Evolutionary conservation across 2,797 vertebrate genomes (phyloP).

Genomic region (Syndactyla subalaris): DNA sequence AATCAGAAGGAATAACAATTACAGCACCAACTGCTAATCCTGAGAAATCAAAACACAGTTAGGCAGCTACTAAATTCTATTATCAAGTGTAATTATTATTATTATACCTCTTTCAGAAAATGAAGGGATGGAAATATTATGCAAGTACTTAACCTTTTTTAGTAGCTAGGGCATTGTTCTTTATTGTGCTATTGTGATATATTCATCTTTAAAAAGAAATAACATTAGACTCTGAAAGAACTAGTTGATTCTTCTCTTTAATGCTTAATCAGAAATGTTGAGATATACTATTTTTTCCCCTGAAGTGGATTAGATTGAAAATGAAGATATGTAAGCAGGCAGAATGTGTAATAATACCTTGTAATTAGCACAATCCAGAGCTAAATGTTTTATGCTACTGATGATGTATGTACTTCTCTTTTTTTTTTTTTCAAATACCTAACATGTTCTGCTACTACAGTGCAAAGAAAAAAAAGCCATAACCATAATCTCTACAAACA

Average conservation of each 20-base stretch:
- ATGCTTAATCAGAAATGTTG: conserved; percentile 23
- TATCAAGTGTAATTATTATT: conserved; percentile 64
- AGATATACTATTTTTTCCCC: not conserved
- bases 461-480: not conserved
- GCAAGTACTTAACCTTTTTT: conserved; percentile 38
- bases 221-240: not conserved
- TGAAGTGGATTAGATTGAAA: conserved; percentile 7
- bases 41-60: conserved; percentile 71
- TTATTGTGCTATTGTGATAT: conserved; percentile 6
- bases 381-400: not conserved
- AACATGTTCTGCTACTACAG: not conserved
- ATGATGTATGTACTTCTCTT: not conserved
- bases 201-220: not conserved
- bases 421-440: not conserved
- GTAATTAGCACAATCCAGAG: not conserved
- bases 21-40: conserved; percentile 38
- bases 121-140: conserved; percentile 21
- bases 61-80: conserved; percentile 61
- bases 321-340: not conserved
- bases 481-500: not conserved
- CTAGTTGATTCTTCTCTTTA: not conserved
- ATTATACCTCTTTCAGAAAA: conserved; percentile 63
- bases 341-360: not conserved
- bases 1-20: conserved; percentile 66
- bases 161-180: conserved; percentile 26